A percentile compares a stretch with the other conserved stretches of the same genome.
These are phyloP conservation scores for Pseudomyrmex concolor DNA, from an alignment of 1,140 invertebrate species.

Conservation along the genomic window DNA sequence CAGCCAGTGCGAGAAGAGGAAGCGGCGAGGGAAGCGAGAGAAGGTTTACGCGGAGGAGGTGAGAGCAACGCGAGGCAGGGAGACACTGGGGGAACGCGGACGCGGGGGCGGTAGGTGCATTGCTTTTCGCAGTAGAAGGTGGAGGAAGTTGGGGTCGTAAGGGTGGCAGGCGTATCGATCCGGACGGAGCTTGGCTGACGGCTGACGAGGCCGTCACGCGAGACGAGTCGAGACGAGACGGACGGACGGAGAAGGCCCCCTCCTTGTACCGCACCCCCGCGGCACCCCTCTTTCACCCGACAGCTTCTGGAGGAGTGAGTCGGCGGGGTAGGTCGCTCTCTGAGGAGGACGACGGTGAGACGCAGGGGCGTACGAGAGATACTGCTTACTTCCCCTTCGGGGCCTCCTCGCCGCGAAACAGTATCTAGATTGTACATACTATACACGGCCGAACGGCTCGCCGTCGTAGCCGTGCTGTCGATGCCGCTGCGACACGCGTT, in stretches of 20 bases:
- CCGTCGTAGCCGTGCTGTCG: slow-evolving; percentile 53
- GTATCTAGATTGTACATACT: slow-evolving; percentile 73
- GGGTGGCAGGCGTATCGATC: slow-evolving; percentile 84
- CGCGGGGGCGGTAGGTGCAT: slow-evolving; percentile 73
- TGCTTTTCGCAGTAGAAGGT: slow-evolving; percentile 77
- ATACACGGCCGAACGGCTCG: slow-evolving; percentile 71
- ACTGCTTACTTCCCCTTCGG: slow-evolving; percentile 77
- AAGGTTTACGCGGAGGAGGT: slow-evolving; percentile 63
- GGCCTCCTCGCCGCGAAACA: slow-evolving; percentile 73
- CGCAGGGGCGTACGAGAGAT: slow-evolving; percentile 70
- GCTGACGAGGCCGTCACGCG: slow-evolving; percentile 85
- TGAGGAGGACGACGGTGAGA: slow-evolving; percentile 44
- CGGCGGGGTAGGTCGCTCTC: slow-evolving; percentile 53
- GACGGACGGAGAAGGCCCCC: slow-evolving; percentile 77
- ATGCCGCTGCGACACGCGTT: slow-evolving; percentile 60
- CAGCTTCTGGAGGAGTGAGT: slow-evolving; percentile 56
- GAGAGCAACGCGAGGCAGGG: slow-evolving; percentile 70
- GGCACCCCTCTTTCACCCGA: slow-evolving; percentile 52
- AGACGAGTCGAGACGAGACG: slow-evolving; percentile 84
- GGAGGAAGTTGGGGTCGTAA: slow-evolving; percentile 76
- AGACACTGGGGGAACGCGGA: slow-evolving; percentile 65
- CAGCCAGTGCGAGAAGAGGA: slow-evolving; percentile 71
- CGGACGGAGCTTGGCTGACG: slow-evolving; percentile 83
- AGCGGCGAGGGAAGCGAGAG: slow-evolving; percentile 65
- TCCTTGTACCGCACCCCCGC: slow-evolving; percentile 43